These are phyloP conservation scores for Aleiodes testaceus DNA, from an alignment of 2,888 invertebrate species.

Conservation along the genomic window DNA sequence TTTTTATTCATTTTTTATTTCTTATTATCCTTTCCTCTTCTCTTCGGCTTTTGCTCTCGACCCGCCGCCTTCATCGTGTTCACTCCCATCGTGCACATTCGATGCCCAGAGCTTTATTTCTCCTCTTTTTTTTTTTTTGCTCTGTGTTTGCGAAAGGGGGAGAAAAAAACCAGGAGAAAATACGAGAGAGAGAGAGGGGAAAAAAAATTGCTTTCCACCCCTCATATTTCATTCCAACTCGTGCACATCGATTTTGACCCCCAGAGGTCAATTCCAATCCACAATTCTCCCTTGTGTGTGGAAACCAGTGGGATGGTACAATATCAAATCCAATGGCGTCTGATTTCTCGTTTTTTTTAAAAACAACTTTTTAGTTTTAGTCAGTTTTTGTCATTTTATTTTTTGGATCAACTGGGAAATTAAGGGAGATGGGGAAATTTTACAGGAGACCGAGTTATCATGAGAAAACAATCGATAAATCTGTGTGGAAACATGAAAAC, in stretches of 20 bases:
- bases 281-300: no score
- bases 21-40: conserved; percentile 25
- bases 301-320: no score
- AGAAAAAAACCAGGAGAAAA: not conserved
- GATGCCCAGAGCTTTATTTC: not conserved
- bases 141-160: not conserved
- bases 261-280: conserved; percentile 13
- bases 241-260: conserved; percentile 26
- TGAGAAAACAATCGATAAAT: no score
- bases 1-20: conserved; percentile 29
- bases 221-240: conserved; percentile 33
- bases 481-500: no score
- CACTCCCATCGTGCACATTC: conserved; percentile 36
- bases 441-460: no score
- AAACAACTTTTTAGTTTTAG: no score
- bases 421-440: no score
- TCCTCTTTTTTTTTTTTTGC: not conserved
- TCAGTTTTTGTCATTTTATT: no score
- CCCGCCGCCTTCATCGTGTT: conserved; percentile 43
- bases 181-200: not conserved
- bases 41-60: conserved; percentile 34
- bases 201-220: conserved; percentile 15
- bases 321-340: no score
- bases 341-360: no score
- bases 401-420: no score